These are phyloP conservation scores for Hassar affinis DNA, from an alignment of 2,113 vertebrate genomes.

Conservation along the genomic window DNA sequence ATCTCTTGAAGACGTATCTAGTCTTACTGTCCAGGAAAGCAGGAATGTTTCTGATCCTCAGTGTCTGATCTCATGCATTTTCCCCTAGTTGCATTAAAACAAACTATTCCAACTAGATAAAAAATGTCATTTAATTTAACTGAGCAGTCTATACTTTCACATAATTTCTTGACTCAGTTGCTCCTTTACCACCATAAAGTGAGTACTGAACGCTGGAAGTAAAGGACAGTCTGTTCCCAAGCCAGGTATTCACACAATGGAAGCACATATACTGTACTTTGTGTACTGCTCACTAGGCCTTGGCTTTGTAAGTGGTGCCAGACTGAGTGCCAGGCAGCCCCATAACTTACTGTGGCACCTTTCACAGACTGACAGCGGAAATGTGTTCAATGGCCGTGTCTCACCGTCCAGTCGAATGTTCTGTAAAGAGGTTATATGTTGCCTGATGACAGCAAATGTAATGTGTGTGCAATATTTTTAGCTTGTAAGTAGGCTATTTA, in stretches of 20 bases:
- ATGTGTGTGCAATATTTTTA: not conserved
- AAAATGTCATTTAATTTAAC: not conserved
- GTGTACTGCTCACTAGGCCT: slow-evolving; percentile 13
- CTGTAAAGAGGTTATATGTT: not conserved
- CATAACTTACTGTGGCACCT: not conserved
- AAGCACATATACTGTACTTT: slow-evolving; percentile 21
- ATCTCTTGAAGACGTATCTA: too few relatives aligned
- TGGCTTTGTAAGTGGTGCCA: not conserved
- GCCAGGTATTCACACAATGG: slow-evolving; percentile 22
- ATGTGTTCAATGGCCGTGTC: not conserved
- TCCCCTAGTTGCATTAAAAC: not conserved
- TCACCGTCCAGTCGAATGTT: not conserved
- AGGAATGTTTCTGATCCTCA: too few relatives aligned
- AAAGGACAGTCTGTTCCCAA: not conserved
- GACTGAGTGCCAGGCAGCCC: not conserved
- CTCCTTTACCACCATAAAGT: not conserved
- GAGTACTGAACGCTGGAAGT: not conserved
- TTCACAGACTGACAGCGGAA: not conserved
- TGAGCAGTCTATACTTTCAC: not conserved
- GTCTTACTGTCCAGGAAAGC: too few relatives aligned
- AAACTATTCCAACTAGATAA: not conserved
- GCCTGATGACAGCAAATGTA: not conserved
- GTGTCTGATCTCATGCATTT: too few relatives aligned
- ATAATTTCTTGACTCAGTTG: not conserved
- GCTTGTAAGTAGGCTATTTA: not conserved